Percentiles rank a stretch among this genome's conserved stretches.
Evolutionary conservation across 2,113 vertebrate genomes (phyloP).

Genomic region (Phaethornis superciliosus): DNA sequence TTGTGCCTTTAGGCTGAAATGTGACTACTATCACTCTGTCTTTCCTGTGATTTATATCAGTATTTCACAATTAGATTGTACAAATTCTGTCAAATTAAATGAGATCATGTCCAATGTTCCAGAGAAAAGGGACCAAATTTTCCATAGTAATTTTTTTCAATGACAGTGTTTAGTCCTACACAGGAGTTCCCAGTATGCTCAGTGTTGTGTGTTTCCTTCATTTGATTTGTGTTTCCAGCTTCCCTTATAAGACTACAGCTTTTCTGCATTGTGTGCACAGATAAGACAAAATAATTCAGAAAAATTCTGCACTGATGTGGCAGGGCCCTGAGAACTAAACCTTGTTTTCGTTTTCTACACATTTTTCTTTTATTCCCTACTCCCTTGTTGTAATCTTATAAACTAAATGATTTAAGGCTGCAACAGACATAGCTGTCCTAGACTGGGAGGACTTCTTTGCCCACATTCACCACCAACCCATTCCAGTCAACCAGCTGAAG

Average conservation of each 20-base stretch:
- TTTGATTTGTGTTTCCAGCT: neutral
- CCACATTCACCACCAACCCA: neutral
- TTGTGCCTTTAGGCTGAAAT: neutral
- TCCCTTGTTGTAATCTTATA: conserved; percentile 12
- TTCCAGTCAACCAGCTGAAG: neutral
- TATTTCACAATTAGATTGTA: neutral
- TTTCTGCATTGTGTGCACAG: neutral
- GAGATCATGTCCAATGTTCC: neutral
- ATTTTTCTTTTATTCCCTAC: neutral
- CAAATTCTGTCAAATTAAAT: neutral
- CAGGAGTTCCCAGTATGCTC: neutral
- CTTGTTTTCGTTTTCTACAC: conserved; percentile 5
- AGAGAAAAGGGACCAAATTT: neutral
- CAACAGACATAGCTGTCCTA: neutral
- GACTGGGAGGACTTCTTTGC: neutral
- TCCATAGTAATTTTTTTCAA: neutral
- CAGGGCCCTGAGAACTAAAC: neutral
- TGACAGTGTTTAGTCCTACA: neutral
- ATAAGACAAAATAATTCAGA: neutral
- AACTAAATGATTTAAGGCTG: neutral
- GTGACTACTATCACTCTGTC: neutral
- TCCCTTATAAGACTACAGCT: neutral
- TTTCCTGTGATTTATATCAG: neutral
- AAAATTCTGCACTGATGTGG: neutral
- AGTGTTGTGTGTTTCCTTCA: neutral